Conservation (phyloP, 1,140 invertebrate species). For the Brachionus manjavacas region DNA sequence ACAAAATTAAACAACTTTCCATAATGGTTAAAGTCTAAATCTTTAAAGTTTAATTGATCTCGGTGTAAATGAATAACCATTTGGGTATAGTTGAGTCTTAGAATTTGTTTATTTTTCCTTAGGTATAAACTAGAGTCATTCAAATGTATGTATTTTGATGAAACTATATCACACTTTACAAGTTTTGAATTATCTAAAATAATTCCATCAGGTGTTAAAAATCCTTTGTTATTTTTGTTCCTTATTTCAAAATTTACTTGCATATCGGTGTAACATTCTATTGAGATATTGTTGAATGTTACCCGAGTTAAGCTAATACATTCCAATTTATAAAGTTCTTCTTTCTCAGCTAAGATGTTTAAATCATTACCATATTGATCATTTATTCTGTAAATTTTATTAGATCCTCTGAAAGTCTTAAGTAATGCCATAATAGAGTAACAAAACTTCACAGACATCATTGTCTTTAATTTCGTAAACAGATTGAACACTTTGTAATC, state of each 20-base stretch:
- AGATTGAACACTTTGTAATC: conserved; percentile 46
- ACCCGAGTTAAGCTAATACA: neutral
- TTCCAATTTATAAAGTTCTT: neutral
- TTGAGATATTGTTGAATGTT: neutral
- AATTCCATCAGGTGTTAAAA: neutral
- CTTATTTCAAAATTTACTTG: neutral
- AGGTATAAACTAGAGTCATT: neutral
- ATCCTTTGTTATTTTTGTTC: neutral
- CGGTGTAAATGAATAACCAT: neutral
- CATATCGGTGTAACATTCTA: neutral
- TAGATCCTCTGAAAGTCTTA: neutral
- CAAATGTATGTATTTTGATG: neutral
- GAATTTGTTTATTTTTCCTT: neutral
- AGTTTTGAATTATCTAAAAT: neutral
- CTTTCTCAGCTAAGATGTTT: neutral
- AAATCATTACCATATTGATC: neutral
- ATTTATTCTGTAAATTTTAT: neutral
- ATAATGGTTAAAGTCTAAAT: neutral
- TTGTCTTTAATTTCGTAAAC: neutral
- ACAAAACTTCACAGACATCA: neutral
- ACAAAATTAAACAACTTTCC: neutral
- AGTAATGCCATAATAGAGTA: no score
- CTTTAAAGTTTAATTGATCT: neutral
- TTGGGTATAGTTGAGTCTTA: neutral
- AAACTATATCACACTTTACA: neutral